Percentiles rank a stretch among this genome's conserved stretches.
Evolutionary conservation across 2,888 invertebrate species (phyloP).

Genomic region (Leptarthrus brevirostris): DNA sequence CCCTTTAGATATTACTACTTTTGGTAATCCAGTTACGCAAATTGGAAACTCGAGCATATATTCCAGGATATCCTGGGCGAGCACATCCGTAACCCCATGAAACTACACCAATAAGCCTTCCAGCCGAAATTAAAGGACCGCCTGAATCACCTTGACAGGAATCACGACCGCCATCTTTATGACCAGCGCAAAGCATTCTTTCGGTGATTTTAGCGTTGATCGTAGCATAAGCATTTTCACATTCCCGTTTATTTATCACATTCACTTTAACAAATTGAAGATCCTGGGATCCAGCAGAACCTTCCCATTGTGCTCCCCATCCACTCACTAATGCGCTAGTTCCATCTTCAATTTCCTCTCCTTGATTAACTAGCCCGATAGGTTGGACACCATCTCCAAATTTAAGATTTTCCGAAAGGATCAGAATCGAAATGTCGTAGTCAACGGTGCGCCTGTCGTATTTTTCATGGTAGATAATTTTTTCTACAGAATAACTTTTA

Average conservation of each 20-base stretch:
- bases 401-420: conserved; percentile 66
- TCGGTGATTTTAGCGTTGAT: conserved; percentile 26
- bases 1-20: not conserved
- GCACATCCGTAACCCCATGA: conserved; percentile 34
- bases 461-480: not conserved
- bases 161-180: conserved; percentile 36
- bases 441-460: conserved; percentile 63
- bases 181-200: conserved; percentile 54
- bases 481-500: not conserved
- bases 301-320: conserved; percentile 55
- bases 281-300: conserved; percentile 55
- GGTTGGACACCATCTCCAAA: conserved; percentile 63
- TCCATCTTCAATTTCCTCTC: conserved; percentile 20
- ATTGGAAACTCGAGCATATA: not conserved
- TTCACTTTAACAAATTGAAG: conserved; percentile 68
- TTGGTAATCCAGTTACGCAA: not conserved
- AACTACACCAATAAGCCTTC: conserved; percentile 1
- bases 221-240: conserved; percentile 57
- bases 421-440: conserved; percentile 69
- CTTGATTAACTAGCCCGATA: conserved; percentile 59
- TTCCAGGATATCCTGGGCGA: conserved; percentile 2
- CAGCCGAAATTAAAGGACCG: conserved; percentile 20
- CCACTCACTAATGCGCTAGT: conserved; percentile 42
- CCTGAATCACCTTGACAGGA: conserved; percentile 55
- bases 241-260: conserved; percentile 65